Evolutionary conservation across 2,113 vertebrate species (phyloP).

Genomic region (Tychaedon coryphoeus): DNA sequence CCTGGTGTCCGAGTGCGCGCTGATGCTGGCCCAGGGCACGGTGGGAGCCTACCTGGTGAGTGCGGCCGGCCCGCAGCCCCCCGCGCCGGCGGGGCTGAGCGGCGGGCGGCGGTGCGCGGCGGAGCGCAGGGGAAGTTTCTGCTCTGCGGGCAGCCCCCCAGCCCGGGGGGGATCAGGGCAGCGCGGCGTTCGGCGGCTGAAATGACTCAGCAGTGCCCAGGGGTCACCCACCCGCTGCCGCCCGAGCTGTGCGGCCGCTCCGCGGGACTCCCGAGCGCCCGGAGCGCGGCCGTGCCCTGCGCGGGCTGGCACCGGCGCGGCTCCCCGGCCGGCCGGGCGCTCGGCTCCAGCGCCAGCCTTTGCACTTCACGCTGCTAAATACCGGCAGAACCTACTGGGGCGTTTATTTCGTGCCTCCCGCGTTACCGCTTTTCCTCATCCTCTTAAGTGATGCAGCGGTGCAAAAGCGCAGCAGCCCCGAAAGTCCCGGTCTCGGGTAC

Average conservation of each 20-base stretch:
- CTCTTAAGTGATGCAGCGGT: neutral
- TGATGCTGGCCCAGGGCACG: slow-evolving; percentile 97
- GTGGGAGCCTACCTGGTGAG: slow-evolving; percentile 98
- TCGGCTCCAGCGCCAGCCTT: neutral
- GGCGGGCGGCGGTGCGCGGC: neutral
- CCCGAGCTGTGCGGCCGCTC: neutral
- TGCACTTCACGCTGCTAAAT: neutral
- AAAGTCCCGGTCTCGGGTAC: neutral
- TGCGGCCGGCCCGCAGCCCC: neutral
- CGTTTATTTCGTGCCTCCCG: neutral
- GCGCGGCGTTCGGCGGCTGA: neutral
- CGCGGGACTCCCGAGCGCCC: neutral
- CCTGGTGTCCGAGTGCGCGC: slow-evolving; percentile 92
- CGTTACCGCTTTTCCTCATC: neutral
- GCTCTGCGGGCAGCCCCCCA: neutral
- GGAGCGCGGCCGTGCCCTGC: neutral
- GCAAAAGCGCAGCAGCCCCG: neutral
- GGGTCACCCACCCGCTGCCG: neutral
- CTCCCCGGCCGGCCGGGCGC: neutral
- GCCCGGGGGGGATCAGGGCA: neutral
- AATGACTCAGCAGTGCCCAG: slow-evolving; percentile 72
- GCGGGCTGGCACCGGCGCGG: neutral
- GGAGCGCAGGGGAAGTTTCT: slow-evolving; percentile 1
- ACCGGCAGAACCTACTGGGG: neutral
- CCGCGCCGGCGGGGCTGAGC: neutral